Base-by-base conservation (phyloP, 2,888 invertebrate genomes). In the Cyaniris semiargus region DNA sequence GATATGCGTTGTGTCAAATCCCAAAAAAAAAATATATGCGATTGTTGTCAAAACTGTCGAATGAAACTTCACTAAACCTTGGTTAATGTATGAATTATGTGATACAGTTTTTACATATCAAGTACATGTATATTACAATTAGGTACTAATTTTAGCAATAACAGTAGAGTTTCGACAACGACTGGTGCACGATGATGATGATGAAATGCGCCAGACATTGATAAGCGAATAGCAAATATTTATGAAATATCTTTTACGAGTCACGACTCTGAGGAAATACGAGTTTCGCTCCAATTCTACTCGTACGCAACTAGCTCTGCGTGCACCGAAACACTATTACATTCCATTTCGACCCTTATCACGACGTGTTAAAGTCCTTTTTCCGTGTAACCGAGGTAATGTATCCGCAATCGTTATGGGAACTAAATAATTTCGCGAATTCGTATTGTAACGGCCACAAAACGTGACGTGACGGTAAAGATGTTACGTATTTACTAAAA, bases 201-300 rank as follows among this genome's bases (percentile, higher is more conserved):
- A 21, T 48, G 48, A 72, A 72, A 23, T 0, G 21, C n/a, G 10
- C 27, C 44, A 74, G 48, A 74, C 53, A 72, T 74, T 74, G 53
- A 53, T 74, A 48, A 44, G 38, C 72, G 38, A 53, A 27, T n/a
- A 27, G 27, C 13, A 74, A 74, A 74, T 53, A 74, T 74, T 74
- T 48, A 74, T 74, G 74, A 53, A 74, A 74, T 74, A 74, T 74
- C 74, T 74, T 74, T 74, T 74, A 74, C 74, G 44, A 74, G 77
- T 72, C 79, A 78, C 76, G 72, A 79, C 70, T 76, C 78, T 80
- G 77, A 66, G 71, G 79, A 78, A 80, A 80, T 77, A 76, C 72
- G 44, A 77, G 76, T 78, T 80, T 78, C 79, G 79, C 78, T 80
- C 79, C 76, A 80, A 77, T 80, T 80, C 79, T 56, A 76, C 76